Percentiles rank a stretch among this genome's conserved stretches.
Conservation (phyloP, 1,140 invertebrate genomes). For the Babylonia areolata region DNA sequence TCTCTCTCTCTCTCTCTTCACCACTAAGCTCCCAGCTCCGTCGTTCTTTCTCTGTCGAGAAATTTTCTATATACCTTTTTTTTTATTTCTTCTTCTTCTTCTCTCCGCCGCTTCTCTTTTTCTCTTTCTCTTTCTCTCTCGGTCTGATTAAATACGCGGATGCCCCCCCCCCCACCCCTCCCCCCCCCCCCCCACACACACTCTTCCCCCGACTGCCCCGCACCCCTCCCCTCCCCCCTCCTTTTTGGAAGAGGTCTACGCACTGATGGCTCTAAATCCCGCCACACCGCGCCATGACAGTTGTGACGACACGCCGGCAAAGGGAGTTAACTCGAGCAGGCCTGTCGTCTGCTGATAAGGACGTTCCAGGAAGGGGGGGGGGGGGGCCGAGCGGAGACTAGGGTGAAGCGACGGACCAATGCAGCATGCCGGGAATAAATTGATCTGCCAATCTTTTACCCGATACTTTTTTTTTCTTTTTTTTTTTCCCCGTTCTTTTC, state of each 20-base stretch:
- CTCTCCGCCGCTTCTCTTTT: neutral
- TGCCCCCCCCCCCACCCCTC: neutral
- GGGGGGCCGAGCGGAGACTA: neutral
- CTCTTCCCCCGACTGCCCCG: no score
- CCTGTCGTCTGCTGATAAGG: conserved; percentile 24
- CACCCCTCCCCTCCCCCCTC: no score
- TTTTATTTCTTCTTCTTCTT: neutral
- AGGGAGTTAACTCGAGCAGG: conserved; percentile 20
- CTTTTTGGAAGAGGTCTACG: neutral
- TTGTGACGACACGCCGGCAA: conserved; percentile 17
- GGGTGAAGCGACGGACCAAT: neutral
- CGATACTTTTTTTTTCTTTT: neutral
- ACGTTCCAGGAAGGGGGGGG: neutral
- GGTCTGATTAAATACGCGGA: neutral
- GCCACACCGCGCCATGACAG: conserved; percentile 19
- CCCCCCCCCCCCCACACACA: no score
- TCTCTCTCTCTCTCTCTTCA: neutral
- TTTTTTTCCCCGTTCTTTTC: neutral
- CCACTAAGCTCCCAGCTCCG: neutral
- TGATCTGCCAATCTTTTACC: conserved; percentile 7
- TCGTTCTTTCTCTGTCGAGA: neutral
- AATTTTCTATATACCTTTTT: neutral
- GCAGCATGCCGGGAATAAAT: conserved; percentile 19
- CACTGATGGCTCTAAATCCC: neutral
- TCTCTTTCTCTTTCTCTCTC: neutral